Evolutionary conservation across 1,140 invertebrate genomes (phyloP), one percentile per base, ranked within the genome.

Genomic region (Prorops nasuta): DNA sequence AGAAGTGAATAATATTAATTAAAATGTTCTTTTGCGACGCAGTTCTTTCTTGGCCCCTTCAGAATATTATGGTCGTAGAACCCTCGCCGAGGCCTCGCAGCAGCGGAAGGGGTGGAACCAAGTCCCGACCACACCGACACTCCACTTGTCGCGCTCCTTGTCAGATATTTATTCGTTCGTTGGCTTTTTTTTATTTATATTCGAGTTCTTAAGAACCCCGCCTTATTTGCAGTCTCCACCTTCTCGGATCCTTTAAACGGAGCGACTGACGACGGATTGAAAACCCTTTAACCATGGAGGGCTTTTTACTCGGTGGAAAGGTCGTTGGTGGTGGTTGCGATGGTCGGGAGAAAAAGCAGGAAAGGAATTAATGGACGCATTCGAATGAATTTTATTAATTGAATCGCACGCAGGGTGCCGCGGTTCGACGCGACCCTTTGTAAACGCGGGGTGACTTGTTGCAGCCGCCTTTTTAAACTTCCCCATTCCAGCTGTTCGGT

Each of bases 1-100:
- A 67, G 61, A 66, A 74, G 70, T 67, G 63, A 72, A 73, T 73
- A 72, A 72, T 73, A 70, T 74, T 76, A 76, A 77, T 76, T 73
- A 75, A 72, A 74, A 72, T 66, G 69, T 66, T 68, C 66, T 69
- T 68, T 70, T 54, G 58, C 60, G 50, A 57, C 43, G 56, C 44
- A 54, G 56, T 49, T 57, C 60, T 70, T 61, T 68, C 61, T 64
- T 51, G 48, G 46, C 49, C 37, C 49, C 48, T 45, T 58, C 54
- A 28, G 24, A 28, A 54, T 59, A n/a, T n/a, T n/a, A n/a, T n/a
- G n/a, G n/a, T 28, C 49, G 47, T 41, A 24, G 31, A 41, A 41
- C 16, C 40, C 15, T 35, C 24, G 17, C 46, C 40, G 7, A 19
- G 9, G 15, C 16, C 18, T 19, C 37, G 15, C 6, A 10, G 10